Evolutionary conservation across 2,113 vertebrate species (phyloP).

Genomic region (Sceloporus undulatus): DNA sequence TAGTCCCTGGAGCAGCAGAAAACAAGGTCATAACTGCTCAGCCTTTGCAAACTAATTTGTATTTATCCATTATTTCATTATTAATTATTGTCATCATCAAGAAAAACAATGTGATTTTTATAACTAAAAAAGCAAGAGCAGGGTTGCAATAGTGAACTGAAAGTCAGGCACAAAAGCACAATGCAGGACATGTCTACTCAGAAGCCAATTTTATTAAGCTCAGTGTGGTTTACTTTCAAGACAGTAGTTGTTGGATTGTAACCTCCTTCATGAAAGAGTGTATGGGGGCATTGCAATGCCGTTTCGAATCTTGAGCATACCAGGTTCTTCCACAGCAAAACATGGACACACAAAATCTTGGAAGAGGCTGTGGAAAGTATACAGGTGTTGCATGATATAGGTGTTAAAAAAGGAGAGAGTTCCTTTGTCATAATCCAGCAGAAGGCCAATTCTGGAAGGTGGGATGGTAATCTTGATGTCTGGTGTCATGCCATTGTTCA

Average conservation of each 20-base stretch:
- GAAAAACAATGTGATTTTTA: no score
- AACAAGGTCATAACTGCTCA: no score
- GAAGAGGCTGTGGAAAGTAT: conserved; percentile 85
- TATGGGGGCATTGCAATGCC: conserved; percentile 78
- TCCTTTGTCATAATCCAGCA: conserved; percentile 86
- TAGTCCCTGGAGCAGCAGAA: no score
- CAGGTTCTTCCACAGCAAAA: conserved; percentile 90
- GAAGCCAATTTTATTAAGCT: not conserved
- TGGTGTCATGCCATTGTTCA: conserved; percentile 85
- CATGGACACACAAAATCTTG: conserved; percentile 88
- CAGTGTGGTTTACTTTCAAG: not conserved
- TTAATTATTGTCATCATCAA: no score
- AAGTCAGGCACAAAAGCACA: no score
- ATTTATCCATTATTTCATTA: no score
- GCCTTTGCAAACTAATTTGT: no score
- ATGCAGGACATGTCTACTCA: not conserved
- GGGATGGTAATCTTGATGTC: conserved; percentile 80
- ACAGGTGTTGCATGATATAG: conserved; percentile 87
- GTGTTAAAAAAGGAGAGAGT: conserved; percentile 90
- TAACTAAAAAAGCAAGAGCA: not conserved
- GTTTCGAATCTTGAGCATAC: conserved; percentile 83
- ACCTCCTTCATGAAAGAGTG: conserved; percentile 44
- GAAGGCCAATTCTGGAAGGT: conserved; percentile 81
- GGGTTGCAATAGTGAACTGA: not conserved
- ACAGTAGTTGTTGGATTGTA: not conserved